phyloP scores from a whole-genome alignment of 2,113 vertebrate genomes.

The Nycticryphes semicollaris region DNA sequence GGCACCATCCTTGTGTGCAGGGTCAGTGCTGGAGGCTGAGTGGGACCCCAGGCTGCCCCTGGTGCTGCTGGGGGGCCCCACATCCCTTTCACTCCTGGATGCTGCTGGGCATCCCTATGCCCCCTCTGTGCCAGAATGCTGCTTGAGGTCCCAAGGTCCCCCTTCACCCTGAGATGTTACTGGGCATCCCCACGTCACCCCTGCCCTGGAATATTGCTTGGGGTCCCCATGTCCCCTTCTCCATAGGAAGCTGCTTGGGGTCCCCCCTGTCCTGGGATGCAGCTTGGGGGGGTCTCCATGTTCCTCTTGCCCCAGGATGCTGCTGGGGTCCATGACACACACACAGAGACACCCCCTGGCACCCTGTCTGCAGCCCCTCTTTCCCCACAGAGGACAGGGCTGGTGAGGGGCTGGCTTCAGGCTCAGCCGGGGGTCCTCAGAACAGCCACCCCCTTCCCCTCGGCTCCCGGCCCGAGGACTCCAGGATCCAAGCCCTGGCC shows the following conservation, averaged over 20 bases:
- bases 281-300: not conserved
- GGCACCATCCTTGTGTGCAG: no score
- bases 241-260: not conserved
- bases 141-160: not conserved
- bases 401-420: not conserved
- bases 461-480: constrained; percentile 73
- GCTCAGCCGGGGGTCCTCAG: not conserved
- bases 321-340: not conserved
- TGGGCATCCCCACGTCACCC: not conserved
- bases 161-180: not conserved
- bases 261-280: not conserved
- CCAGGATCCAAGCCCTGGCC: constrained; percentile 75
- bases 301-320: not conserved
- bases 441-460: constrained; percentile 77
- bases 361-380: not conserved
- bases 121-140: not conserved
- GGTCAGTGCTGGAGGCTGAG: not conserved
- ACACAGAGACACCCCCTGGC: not conserved
- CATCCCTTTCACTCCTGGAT: no score
- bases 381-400: not conserved
- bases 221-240: not conserved
- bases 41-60: no score
- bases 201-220: not conserved
- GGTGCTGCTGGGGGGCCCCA: no score
- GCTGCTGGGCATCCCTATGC: not conserved